phyloP scores from a whole-genome alignment of 2,888 invertebrate genomes.

The Drosophila sordidula region DNA sequence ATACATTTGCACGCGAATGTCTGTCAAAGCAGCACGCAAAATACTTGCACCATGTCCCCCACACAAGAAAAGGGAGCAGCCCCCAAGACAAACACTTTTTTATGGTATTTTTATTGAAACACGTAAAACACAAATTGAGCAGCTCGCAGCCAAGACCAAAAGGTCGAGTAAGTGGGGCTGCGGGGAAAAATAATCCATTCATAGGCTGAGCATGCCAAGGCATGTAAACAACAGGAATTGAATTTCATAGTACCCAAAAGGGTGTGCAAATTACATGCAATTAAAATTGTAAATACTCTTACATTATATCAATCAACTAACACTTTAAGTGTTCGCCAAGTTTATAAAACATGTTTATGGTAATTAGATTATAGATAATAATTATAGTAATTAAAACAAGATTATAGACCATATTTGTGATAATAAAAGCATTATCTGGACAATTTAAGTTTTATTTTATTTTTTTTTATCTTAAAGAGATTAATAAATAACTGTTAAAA shows the following conservation, averaged over 20 bases:
- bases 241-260: slow-evolving; percentile 20
- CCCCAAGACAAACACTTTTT: slow-evolving; percentile 46
- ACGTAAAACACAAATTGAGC: slow-evolving; percentile 75
- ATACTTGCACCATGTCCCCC: slow-evolving; percentile 28
- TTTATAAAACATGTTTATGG: not conserved
- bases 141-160: slow-evolving; percentile 16
- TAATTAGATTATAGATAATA: not conserved
- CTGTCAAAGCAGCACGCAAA: slow-evolving; percentile 51
- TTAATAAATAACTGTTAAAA: no score
- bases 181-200: not conserved
- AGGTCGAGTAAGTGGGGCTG: not conserved
- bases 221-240: slow-evolving; percentile 21
- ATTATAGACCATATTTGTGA: no score
- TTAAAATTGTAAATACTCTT: slow-evolving; percentile 49
- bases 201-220: slow-evolving; percentile 9
- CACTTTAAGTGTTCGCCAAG: slow-evolving; percentile 23
- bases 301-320: slow-evolving; percentile 37
- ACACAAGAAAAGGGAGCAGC: not conserved
- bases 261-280: slow-evolving; percentile 37
- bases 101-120: slow-evolving; percentile 72
- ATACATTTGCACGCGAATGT: slow-evolving; percentile 63
- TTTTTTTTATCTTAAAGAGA: no score
- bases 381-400: no score
- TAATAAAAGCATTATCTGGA: no score
- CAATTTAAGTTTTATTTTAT: no score